Base-by-base conservation (phyloP, 2,888 invertebrate species). In the Chydorus sphaericus region DNA sequence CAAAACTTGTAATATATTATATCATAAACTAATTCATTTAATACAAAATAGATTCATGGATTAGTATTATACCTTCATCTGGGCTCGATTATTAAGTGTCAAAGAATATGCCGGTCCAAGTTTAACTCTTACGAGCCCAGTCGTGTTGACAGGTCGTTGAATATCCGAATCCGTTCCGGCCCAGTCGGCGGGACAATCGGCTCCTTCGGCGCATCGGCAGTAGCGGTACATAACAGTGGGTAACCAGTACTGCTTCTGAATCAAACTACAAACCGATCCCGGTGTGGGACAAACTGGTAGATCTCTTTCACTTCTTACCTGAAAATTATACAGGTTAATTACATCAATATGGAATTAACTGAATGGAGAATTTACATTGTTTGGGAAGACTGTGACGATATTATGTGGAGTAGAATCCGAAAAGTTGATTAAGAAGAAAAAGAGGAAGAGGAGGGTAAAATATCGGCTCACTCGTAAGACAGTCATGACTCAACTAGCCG, bases 271-370 rank as follows among this genome's bases (percentile, higher is more conserved):
- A 3, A 63, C 63, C 23, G 61, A 60, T 11, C 54, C 58, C 52
- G 67, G 62, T 18, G 60, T 62, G 7, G 59, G 62, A 64, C 81
- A 82, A 31, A 67, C 63, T 2, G 74, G 71, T 62, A 82, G 68
- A 58, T 78, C 75, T 60, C 77, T 73, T 67, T 81, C 80, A 62
- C 79, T 78, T 60, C 74, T 72, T 60, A 76, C 74, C 80, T 80
- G 61, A 51, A 48, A 56, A 59, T 26, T 39, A 20, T 16, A 38
- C 38, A 16, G 44, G n/a, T n/a, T n/a, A n/a, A n/a, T n/a, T n/a
- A n/a, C n/a, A n/a, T n/a, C n/a, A n/a, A n/a, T n/a, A n/a, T n/a
- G n/a, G n/a, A n/a, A n/a, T n/a, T n/a, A n/a, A n/a, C n/a, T n/a
- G n/a, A n/a, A n/a, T n/a, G n/a, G n/a, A n/a, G n/a, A n/a, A n/a